Percentiles rank a stretch among this genome's conserved stretches.
Evolutionary conservation across 2,888 invertebrate genomes (phyloP).

Genomic region (Mythimna loreyi): DNA sequence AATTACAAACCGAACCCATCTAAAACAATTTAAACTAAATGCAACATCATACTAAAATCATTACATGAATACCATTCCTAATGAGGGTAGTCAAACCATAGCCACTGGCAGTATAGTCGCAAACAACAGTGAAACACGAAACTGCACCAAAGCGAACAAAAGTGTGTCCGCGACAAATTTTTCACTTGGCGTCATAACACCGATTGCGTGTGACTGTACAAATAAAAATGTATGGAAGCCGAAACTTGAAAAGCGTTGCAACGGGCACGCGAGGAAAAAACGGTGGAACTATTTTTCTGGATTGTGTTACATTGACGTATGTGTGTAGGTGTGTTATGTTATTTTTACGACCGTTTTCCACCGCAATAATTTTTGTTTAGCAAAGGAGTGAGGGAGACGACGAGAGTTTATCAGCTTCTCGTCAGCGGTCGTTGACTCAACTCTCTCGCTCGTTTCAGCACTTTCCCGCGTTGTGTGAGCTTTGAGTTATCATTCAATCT

Average conservation of each 20-base stretch:
- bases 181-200: conserved; percentile 77
- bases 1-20: neutral
- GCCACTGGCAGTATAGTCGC: conserved; percentile 36
- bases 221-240: conserved; percentile 61
- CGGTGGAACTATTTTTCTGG: conserved; percentile 59
- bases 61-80: conserved; percentile 56
- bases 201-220: conserved; percentile 71
- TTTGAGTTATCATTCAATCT: conserved; percentile 24
- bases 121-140: conserved; percentile 55
- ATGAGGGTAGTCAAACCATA: conserved; percentile 38
- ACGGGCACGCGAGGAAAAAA: conserved; percentile 62
- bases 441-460: conserved; percentile 44
- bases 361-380: conserved; percentile 39
- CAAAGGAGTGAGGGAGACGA: conserved; percentile 28
- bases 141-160: conserved; percentile 65
- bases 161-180: conserved; percentile 76
- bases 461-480: conserved; percentile 18
- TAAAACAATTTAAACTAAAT: conserved; percentile 23
- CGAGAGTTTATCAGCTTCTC: conserved; percentile 35
- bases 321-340: conserved; percentile 48
- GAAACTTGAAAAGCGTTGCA: conserved; percentile 68
- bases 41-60: conserved; percentile 39
- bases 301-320: conserved; percentile 58
- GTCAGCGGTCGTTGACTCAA: conserved; percentile 28
- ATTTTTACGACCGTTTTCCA: conserved; percentile 49